Evolutionary conservation across 2,113 vertebrate genomes (phyloP).

Genomic region (Rattus norvegicus): DNA sequence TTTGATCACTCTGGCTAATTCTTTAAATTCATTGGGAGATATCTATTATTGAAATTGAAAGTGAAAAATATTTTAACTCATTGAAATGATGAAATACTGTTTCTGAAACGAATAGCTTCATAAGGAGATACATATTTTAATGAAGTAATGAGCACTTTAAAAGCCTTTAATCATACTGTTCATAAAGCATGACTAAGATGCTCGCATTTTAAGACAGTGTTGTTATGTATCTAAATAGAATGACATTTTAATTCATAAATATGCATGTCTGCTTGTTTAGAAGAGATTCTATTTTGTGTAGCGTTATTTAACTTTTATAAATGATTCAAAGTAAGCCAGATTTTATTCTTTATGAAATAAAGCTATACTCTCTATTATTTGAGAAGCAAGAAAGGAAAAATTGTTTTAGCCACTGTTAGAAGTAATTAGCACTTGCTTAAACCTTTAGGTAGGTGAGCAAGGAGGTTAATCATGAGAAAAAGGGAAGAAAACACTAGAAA

Average conservation of each 20-base stretch:
- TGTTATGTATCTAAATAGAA: not conserved
- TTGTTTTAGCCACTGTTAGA: not conserved
- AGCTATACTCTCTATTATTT: not conserved
- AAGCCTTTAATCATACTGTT: not conserved
- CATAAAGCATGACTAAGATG: not conserved
- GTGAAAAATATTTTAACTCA: constrained; percentile 55
- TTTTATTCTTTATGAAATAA: not conserved
- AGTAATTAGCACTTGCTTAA: constrained; percentile 6
- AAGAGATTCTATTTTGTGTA: not conserved
- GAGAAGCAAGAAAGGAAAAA: not conserved
- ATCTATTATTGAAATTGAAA: constrained; percentile 63
- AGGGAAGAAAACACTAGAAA: not conserved
- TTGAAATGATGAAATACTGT: constrained; percentile 37
- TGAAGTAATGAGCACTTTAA: not conserved
- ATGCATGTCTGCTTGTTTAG: not conserved
- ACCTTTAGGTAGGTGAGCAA: not conserved
- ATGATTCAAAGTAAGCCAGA: not conserved
- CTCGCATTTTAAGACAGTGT: not conserved
- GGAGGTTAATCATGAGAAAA: not conserved
- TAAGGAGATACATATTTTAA: constrained; percentile 32
- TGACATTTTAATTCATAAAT: not conserved
- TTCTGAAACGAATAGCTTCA: constrained; percentile 17
- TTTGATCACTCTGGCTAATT: constrained; percentile 35
- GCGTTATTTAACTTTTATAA: not conserved
- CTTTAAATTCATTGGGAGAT: constrained; percentile 55